A percentile compares a stretch with the other conserved stretches of the same genome.
Conservation (phyloP, 2,888 invertebrate genomes). For the Heliconius cydno region DNA sequence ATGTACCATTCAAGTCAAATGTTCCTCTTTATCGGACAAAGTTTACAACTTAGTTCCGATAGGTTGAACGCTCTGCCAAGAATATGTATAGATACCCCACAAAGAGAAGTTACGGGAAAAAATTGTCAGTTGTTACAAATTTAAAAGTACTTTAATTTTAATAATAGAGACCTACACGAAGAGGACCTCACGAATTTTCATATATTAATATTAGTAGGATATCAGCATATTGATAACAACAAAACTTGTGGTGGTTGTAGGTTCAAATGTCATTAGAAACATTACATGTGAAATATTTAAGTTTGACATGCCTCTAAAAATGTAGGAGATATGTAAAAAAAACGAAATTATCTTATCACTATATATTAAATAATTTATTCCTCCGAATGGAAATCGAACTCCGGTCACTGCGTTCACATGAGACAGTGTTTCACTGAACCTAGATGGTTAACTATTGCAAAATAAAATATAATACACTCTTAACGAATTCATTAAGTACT, state of each 20-base stretch:
- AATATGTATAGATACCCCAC: conserved; percentile 3
- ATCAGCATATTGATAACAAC: too few species aligned
- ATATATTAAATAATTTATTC: too few species aligned
- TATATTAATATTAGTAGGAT: too few species aligned
- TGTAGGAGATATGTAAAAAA: neutral
- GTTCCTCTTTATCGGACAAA: conserved; percentile 8
- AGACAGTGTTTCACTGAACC: neutral
- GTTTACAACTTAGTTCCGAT: conserved; percentile 12
- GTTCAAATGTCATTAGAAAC: too few species aligned
- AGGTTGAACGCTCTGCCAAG: conserved; percentile 13
- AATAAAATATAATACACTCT: conserved; percentile 1
- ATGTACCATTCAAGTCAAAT: conserved; percentile 1
- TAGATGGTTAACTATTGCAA: neutral
- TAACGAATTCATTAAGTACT: neutral
- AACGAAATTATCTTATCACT: too few species aligned
- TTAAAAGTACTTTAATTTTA: neutral
- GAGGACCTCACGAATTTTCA: too few species aligned
- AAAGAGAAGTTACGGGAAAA: neutral
- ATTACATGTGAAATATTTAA: too few species aligned
- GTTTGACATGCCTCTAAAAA: too few species aligned
- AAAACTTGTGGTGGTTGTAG: too few species aligned
- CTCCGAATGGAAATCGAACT: neutral
- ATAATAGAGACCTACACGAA: too few species aligned
- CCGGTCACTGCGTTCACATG: neutral
- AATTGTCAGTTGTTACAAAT: neutral